Conservation (phyloP, 2,113 vertebrate genomes). For the Laterallus jamaicensis region DNA sequence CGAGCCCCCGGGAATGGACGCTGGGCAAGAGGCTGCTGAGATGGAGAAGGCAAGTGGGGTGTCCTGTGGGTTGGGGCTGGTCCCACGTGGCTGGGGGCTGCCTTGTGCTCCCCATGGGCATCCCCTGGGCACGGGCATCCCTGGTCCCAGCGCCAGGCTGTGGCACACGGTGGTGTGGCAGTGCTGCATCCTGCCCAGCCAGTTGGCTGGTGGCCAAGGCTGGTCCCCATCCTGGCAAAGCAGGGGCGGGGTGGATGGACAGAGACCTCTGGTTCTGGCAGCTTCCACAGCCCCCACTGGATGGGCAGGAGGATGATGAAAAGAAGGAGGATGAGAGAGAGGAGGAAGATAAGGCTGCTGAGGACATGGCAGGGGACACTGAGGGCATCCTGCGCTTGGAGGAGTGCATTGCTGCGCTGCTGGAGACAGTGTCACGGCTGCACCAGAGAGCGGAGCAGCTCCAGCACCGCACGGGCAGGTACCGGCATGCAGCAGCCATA, state of each 20-base stretch:
- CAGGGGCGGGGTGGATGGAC: accelerated
- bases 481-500: accelerated
- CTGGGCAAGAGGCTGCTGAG: not conserved
- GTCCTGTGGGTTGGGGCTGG: accelerated
- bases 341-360: not conserved
- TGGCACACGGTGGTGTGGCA: accelerated
- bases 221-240: not conserved
- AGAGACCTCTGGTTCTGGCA: not conserved
- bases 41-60: slow-evolving; percentile 26
- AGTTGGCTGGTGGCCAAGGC: not conserved
- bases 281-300: not conserved
- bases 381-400: slow-evolving; percentile 64
- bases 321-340: not conserved
- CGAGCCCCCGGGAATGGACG: too few species aligned
- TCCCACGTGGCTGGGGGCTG: accelerated
- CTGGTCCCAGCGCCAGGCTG: not conserved
- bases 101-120: not conserved
- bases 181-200: not conserved
- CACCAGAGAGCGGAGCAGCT: slow-evolving; percentile 74
- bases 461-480: slow-evolving; percentile 31
- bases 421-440: slow-evolving; percentile 66
- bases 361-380: not conserved
- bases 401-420: slow-evolving; percentile 62
- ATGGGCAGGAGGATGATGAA: not conserved
- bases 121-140: accelerated